Conservation (phyloP, 2,797 vertebrate species). For the Yasuhikotakia modesta region DNA sequence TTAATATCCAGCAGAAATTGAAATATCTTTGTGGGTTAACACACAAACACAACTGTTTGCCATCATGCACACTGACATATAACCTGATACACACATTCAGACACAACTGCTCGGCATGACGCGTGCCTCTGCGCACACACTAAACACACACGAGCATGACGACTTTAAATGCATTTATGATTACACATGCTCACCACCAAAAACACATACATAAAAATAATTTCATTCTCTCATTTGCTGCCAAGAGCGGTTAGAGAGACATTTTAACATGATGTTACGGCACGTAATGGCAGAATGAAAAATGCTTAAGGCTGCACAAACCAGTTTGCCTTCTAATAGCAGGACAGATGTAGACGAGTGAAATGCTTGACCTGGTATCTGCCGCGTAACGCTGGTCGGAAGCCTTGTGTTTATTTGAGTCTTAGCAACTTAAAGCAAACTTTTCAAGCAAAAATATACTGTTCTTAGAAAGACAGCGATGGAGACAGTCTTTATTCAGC, state of each 20-base stretch:
- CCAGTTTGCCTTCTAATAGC: constrained; percentile 65
- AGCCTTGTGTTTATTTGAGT: constrained; percentile 55
- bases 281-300: constrained; percentile 71
- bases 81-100: constrained; percentile 41
- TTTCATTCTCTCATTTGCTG: constrained; percentile 73
- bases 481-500: constrained; percentile 29
- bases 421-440: constrained; percentile 6
- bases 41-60: constrained; percentile 66
- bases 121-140: constrained; percentile 57
- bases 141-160: constrained; percentile 66
- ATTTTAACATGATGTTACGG: constrained; percentile 76
- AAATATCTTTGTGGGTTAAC: constrained; percentile 85
- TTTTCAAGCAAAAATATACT: constrained; percentile 42
- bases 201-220: constrained; percentile 78
- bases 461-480: background rate
- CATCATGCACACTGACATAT: constrained; percentile 51
- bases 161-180: constrained; percentile 53
- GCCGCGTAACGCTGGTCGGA: constrained; percentile 42
- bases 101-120: constrained; percentile 51
- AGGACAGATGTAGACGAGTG: constrained; percentile 51
- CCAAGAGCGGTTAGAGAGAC: constrained; percentile 75
- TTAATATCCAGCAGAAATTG: constrained; percentile 88
- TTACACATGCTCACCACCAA: constrained; percentile 63
- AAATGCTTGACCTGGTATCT: constrained; percentile 42
- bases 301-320: constrained; percentile 72